Evolutionary conservation across 1,140 invertebrate species (phyloP).

Genomic region (Heliconius hermathena): DNA sequence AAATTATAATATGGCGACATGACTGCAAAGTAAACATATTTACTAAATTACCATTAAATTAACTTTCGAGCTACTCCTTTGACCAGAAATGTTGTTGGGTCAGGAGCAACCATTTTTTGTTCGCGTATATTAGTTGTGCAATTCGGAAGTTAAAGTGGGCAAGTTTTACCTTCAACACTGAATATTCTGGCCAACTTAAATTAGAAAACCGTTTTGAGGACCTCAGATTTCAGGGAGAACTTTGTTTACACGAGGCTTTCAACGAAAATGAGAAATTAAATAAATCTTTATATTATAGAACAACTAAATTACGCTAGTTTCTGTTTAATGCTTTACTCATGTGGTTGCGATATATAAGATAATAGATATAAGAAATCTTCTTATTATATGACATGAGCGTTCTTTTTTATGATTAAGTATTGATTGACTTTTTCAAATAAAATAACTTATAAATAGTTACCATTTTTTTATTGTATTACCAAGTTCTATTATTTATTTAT

Average conservation of each 20-base stretch:
- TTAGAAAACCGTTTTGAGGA: conserved; percentile 50
- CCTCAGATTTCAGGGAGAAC: conserved; percentile 43
- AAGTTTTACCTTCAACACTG: conserved; percentile 49
- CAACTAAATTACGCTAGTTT: neutral
- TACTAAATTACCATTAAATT: conserved; percentile 1
- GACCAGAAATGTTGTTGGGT: conserved; percentile 13
- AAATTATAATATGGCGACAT: neutral
- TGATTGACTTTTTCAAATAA: neutral
- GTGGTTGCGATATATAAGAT: too few species aligned
- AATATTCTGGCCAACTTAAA: conserved; percentile 59
- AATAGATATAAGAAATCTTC: too few species aligned
- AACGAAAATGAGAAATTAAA: neutral
- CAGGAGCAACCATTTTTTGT: conserved; percentile 32
- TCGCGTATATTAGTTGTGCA: conserved; percentile 32
- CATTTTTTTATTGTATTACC: too few species aligned
- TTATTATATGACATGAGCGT: too few species aligned
- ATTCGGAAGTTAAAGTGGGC: conserved; percentile 35
- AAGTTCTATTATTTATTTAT: too few species aligned
- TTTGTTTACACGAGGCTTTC: conserved; percentile 34
- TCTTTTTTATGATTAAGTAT: neutral
- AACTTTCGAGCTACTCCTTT: conserved; percentile 11
- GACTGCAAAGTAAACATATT: neutral
- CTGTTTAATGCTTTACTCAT: neutral
- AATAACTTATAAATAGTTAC: too few species aligned
- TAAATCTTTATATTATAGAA: neutral